Conservation (phyloP, 2,797 vertebrate genomes). For the Cephalopachus bancanus region DNA sequence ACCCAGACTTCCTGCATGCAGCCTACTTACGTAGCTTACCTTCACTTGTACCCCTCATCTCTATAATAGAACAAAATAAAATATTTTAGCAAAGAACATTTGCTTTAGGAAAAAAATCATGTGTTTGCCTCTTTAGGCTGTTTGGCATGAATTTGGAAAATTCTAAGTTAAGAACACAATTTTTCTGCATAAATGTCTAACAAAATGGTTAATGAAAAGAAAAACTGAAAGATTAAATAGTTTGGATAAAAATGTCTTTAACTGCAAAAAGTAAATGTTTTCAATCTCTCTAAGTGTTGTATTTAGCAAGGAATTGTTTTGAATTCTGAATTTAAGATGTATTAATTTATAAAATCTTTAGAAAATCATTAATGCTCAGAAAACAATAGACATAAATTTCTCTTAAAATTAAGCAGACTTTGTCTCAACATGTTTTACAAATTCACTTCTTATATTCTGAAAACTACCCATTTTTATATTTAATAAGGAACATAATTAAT, state of each 20-base stretch:
- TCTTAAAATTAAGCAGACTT: constrained; percentile 20
- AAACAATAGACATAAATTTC: background rate
- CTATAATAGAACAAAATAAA: too few relatives aligned
- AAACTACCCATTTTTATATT: constrained; percentile 55
- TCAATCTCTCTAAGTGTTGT: background rate
- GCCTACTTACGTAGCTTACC: too few relatives aligned
- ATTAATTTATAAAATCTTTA: background rate
- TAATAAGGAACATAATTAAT: constrained; percentile 69
- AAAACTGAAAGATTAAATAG: background rate
- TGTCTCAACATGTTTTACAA: background rate
- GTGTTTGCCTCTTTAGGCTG: background rate
- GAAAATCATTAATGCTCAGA: constrained; percentile 2
- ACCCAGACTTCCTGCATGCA: too few relatives aligned
- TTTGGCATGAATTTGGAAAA: background rate
- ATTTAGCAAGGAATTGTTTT: background rate
- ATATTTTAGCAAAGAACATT: background rate
- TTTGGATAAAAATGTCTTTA: background rate
- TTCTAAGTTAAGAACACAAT: background rate
- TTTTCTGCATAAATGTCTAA: background rate
- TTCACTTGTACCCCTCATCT: too few relatives aligned
- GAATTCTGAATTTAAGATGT: background rate
- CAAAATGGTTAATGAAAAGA: background rate
- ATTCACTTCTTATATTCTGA: background rate
- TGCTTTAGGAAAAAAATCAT: background rate
- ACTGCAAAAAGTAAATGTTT: background rate